phyloP scores from a whole-genome alignment of 1,140 invertebrate species.

The Apis laboriosa region DNA sequence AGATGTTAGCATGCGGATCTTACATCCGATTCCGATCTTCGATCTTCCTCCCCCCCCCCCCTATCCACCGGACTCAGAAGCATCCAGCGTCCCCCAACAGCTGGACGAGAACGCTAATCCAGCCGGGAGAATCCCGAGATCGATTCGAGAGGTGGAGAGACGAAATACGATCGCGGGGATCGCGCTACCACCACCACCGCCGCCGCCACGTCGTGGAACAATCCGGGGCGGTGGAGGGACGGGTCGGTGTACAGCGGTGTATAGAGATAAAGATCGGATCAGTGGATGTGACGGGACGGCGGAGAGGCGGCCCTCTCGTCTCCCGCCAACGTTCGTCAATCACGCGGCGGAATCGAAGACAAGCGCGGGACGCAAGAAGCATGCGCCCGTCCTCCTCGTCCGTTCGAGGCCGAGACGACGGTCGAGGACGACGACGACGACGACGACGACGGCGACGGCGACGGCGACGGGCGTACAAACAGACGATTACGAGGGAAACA shows the following conservation, averaged over 20 bases:
- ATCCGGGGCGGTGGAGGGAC: too few relatives aligned
- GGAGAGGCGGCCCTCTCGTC: constrained; percentile 51
- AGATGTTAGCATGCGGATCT: constrained; percentile 37
- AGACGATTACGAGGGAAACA: constrained; percentile 63
- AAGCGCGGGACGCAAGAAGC: constrained; percentile 67
- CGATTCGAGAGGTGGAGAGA: constrained; percentile 4
- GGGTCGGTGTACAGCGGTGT: constrained; percentile 12
- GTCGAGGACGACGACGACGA: neutral
- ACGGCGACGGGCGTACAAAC: constrained; percentile 44
- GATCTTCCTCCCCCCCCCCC: constrained; percentile 19
- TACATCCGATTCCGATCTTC: constrained; percentile 43
- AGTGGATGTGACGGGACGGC: constrained; percentile 46
- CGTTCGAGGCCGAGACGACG: neutral
- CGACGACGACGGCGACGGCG: too few relatives aligned
- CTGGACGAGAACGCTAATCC: constrained; percentile 33
- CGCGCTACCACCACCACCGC: constrained; percentile 17
- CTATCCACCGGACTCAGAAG: constrained; percentile 12
- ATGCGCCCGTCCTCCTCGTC: constrained; percentile 41
- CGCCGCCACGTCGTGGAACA: too few relatives aligned
- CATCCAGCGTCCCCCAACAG: neutral
- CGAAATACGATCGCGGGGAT: constrained; percentile 61
- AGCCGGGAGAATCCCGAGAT: neutral
- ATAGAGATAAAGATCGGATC: constrained; percentile 63
- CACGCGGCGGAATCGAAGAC: constrained; percentile 61
- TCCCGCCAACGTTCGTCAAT: constrained; percentile 60